Percentiles rank a stretch among this genome's conserved stretches.
phyloP scores from a whole-genome alignment of 2,888 invertebrate genomes.

The Orthonevra nobilis region DNA sequence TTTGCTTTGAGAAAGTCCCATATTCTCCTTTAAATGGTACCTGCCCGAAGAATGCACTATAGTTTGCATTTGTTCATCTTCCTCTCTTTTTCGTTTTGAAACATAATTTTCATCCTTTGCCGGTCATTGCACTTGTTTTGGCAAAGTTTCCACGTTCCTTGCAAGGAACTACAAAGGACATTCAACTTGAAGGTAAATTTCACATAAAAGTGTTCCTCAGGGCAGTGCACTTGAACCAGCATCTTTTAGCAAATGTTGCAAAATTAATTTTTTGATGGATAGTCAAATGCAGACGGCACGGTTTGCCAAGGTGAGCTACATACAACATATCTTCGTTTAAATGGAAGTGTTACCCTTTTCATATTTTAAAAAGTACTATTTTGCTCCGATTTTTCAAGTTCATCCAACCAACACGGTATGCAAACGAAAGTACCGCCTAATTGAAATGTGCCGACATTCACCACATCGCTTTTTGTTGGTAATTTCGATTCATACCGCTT shows the following conservation, averaged over 20 bases:
- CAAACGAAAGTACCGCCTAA: too few relatives aligned
- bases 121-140: constrained; percentile 36
- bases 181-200: too few relatives aligned
- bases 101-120: constrained; percentile 5
- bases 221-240: not conserved
- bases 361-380: too few relatives aligned
- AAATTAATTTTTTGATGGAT: too few relatives aligned
- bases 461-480: constrained; percentile 2
- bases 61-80: constrained; percentile 16
- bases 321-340: too few relatives aligned
- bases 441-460: constrained; percentile 11
- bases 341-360: too few relatives aligned
- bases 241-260: too few relatives aligned
- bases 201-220: not conserved
- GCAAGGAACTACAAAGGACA: too few relatives aligned
- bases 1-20: too few relatives aligned
- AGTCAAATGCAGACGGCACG: not conserved
- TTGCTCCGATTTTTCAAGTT: not conserved
- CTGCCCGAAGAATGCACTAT: constrained; percentile 7
- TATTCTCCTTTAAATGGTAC: too few relatives aligned
- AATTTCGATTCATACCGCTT: constrained; percentile 1
- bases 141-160: constrained; percentile 22
- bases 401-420: constrained; percentile 7
- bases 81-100: not conserved
- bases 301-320: too few relatives aligned